Percentiles rank a stretch among this genome's conserved stretches.
Evolutionary conservation across 2,797 vertebrate genomes (phyloP).

Genomic region (Leptodactylus fallax): DNA sequence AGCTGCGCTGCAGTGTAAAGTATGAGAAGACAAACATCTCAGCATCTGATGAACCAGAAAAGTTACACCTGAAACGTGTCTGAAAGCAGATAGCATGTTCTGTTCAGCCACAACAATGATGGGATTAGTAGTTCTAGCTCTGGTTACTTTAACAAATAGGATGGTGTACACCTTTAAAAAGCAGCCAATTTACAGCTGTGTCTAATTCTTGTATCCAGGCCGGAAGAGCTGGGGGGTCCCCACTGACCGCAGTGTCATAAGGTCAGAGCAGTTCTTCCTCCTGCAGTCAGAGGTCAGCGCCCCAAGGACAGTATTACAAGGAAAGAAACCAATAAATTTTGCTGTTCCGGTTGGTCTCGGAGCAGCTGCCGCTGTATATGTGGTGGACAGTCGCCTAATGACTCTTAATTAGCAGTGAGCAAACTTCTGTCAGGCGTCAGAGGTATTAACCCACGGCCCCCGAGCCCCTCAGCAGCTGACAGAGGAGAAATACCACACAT

Average conservation of each 20-base stretch:
- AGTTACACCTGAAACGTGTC: too few relatives aligned
- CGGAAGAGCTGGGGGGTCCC: background rate
- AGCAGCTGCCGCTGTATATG: background rate
- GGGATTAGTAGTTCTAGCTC: background rate
- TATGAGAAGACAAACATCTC: too few relatives aligned
- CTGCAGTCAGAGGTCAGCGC: slow-evolving; percentile 47
- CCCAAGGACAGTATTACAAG: background rate
- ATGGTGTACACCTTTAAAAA: background rate
- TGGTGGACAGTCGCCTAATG: background rate
- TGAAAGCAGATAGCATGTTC: too few relatives aligned
- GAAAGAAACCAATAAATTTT: background rate
- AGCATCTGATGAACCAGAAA: too few relatives aligned
- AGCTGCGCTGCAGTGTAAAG: too few relatives aligned
- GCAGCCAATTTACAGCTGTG: background rate
- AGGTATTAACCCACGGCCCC: background rate
- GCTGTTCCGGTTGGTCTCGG: background rate
- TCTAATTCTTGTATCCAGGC: background rate
- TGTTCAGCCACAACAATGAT: too few relatives aligned
- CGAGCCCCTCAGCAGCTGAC: background rate
- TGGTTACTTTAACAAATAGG: background rate
- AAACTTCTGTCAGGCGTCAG: background rate
- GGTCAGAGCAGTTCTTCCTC: slow-evolving; percentile 31
- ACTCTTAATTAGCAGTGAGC: background rate
- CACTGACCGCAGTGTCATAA: background rate
- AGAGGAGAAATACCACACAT: background rate